Base-by-base conservation (phyloP, 2,113 vertebrate genomes). In the Naja naja region DNA sequence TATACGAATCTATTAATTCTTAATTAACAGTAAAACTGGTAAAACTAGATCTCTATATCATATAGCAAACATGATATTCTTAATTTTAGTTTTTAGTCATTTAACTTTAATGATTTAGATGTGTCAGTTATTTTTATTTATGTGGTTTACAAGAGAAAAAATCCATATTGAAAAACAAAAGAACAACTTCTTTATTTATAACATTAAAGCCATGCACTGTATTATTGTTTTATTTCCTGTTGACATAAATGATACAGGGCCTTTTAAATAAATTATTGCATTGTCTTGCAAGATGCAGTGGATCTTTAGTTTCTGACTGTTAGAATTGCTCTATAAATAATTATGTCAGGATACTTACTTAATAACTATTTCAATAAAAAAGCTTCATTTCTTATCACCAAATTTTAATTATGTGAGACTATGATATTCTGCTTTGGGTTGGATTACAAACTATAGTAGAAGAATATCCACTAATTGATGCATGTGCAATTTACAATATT, bases 141-240 rank as follows among this genome's bases (percentile, higher is more conserved):
- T 96, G 94, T 95, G 93, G 47, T 95, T 91, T 49, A 34, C 53
- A 81, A 85, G 74, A 89, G 16, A 52, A 92, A 94, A 92, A 94
- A 90, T 93, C n/a, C 88, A 88, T 88, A 88, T 88, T 47, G 30
- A 58, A 60, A 88, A 58, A 23, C 47, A 87, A 91, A 81, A 52
- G 49, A 60, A 47, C 81, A 93, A 47, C 16, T 91, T 91, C 47
- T 94, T 93, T 88, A 94, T 81, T 23, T 88, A 9, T 9, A 90
- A 47, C 87, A 45, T 22, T 64, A 69, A 47, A 85, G 39, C 86
- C 39, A 90, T 3, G 27, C 39, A 90, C 34, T 92, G 89, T 92
- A 85, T 91, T 94, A 93, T 89, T 93, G 1, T 91, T 93, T 95
- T 81, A 39, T 92, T 94, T 90, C 94, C 45, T 92, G 88, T 89